A percentile compares a stretch with the other conserved stretches of the same genome.
phyloP scores from a whole-genome alignment of 2,797 vertebrate genomes.

The Staurois parvus region DNA sequence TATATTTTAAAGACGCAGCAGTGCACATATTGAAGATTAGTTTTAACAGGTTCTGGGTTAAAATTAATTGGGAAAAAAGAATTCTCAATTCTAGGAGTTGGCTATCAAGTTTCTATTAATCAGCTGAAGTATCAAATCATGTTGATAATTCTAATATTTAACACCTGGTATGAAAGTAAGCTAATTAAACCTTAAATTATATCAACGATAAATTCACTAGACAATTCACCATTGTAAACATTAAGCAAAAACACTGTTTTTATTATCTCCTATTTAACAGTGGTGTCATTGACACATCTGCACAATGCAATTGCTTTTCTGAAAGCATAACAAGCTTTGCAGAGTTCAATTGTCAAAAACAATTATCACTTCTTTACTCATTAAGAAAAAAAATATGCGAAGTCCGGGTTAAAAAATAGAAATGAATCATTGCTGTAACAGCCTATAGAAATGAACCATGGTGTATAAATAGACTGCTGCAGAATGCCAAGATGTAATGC shows the following conservation, averaged over 20 bases:
- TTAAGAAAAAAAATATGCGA: slow-evolving; percentile 28
- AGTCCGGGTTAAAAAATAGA: no score
- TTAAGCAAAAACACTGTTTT: slow-evolving; percentile 12
- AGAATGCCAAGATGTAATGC: no score
- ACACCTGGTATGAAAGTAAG: background rate
- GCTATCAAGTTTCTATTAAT: background rate
- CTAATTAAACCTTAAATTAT: slow-evolving; percentile 8
- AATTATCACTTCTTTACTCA: slow-evolving; percentile 26
- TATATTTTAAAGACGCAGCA: no score
- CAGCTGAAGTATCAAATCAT: background rate
- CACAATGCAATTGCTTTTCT: background rate
- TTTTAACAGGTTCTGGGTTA: no score
- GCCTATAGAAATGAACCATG: background rate
- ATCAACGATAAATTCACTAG: background rate
- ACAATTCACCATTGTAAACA: slow-evolving; percentile 19
- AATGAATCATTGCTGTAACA: background rate
- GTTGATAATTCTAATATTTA: background rate
- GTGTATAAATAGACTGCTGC: background rate
- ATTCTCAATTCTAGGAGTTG: background rate
- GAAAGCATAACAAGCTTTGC: background rate
- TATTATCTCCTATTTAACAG: slow-evolving; percentile 29
- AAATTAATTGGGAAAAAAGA: no score
- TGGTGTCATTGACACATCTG: slow-evolving; percentile 13
- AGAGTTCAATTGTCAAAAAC: slow-evolving; percentile 2
- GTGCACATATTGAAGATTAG: no score